Base-by-base conservation (phyloP, 1,140 invertebrate species). In the Bombus sylvicola region DNA sequence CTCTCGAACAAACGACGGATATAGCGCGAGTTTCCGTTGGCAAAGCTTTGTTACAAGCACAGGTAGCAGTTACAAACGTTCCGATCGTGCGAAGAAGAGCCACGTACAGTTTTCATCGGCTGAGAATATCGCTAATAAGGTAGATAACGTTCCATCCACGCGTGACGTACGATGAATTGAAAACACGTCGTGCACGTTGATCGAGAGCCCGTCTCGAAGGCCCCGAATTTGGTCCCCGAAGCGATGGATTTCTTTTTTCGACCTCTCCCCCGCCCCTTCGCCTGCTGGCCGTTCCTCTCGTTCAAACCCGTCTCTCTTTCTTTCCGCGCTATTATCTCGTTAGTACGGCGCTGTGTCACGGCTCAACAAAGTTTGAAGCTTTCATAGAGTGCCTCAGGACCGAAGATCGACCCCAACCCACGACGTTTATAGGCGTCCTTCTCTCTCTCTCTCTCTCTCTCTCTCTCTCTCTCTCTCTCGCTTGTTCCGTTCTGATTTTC, bases 151-250 rank as follows among this genome's bases (percentile, higher is more conserved):
- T 87, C n/a, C 62, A 85, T 73, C 62, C 80, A 72, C 87, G 78
- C 78, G 86, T 88, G 57, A 43, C 81, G 66, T 59, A 75, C 83
- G 86, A 89, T 90, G 91, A 90, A 92, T 92, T 77, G 87, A 88
- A 90, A 90, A 91, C 81, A 62, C 89, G 87, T 90, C 85, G 69
- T 64, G 82, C 68, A 69, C 79, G 85, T 90, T 89, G 81, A 85
- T 91, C 87, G 85, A 72, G 62, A 53, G 74, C 41, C 28, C 59
- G 10, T 66, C 47, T 69, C 68, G 79, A 81, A 69, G 71, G 75
- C 39, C 39, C 62, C 53, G 66, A 77, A 76, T 73, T 83, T 62
- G 62, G 13, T 59, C 80, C 47, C 25, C 28, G 59, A 37, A 66
- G 53, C 76, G 73, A 57, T 71, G 72, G 18, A 73, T 74, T 62